Base-by-base conservation (phyloP, 2,888 invertebrate genomes). In the Ormyrus rosae region DNA sequence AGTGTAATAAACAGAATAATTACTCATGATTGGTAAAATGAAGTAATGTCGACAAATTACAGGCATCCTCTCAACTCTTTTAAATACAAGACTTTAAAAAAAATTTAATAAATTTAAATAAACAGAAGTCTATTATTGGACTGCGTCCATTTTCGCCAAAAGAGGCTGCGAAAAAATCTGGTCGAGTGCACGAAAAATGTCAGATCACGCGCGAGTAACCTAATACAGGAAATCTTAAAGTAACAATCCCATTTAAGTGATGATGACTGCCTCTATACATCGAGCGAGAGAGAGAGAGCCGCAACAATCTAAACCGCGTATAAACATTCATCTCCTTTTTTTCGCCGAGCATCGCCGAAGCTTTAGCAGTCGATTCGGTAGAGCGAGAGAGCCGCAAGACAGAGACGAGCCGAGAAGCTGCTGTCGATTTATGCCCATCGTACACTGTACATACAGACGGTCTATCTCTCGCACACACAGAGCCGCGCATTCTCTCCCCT, bases 321-420 rank as follows among this genome's bases (percentile, higher is more conserved):
- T 70, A 56, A 77, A 70, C 70, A 70, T 77, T 61, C 56, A 70
- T 77, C 63, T 69, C 50, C 56, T 70, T 64, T 77, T 75, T 75
- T 75, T 7, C n/a, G 19, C 13, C 63, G 55, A 61, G 7, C 9
- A 11, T 10, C 46, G 46, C 53, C 53, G 75, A 48, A 51, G 13
- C 6, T 11, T n/a, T 67, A 34, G 34, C 11, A 48, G 19, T 70
- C 64, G 63, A 77, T 77, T 64, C 46, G 56, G 77, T 13, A 53
- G 13, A 58, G n/a, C 46, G 48, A 70, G 60, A 51, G 34, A 69
- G 55, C 45, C 13, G 34, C 45, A 11, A 34, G 34, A 4, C 34
- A 34, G 34, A 34, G 34, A 34, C 34, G 60, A 63, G 46, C 2
- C 5, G 10, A 34, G 10, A 78, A 61, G 56, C 65, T 53, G 13